phyloP scores from a whole-genome alignment of 2,888 invertebrate species.

The Lapara coniferarum region DNA sequence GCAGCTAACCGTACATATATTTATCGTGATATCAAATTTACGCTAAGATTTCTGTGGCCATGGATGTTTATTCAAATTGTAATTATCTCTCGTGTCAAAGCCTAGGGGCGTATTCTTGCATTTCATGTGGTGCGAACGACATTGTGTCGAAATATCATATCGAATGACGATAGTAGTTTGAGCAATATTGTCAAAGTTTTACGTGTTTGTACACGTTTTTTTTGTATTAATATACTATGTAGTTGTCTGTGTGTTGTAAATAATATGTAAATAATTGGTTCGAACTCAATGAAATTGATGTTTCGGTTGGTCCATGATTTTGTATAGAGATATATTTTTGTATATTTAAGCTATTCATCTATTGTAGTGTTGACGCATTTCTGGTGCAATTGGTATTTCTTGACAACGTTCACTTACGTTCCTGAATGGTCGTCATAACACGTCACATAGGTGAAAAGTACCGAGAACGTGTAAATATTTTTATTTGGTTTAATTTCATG shows the following conservation, averaged over 20 bases:
- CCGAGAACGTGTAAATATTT: too few species aligned
- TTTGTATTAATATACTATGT: background rate
- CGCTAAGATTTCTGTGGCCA: constrained; percentile 7
- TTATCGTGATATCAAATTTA: constrained; percentile 10
- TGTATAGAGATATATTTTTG: constrained; percentile 9
- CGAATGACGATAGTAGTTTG: background rate
- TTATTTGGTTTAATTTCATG: too few species aligned
- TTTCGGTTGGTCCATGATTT: constrained; percentile 18
- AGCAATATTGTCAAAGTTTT: background rate
- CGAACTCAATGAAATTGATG: constrained; percentile 24
- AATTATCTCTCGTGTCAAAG: constrained; percentile 18
- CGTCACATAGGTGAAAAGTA: background rate
- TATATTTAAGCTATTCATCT: background rate
- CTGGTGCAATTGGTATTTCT: background rate
- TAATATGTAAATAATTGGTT: constrained; percentile 13
- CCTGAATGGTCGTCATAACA: background rate
- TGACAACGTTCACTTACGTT: constrained; percentile 5
- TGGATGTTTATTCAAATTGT: constrained; percentile 15
- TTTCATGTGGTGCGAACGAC: constrained; percentile 18
- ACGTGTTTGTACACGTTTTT: background rate
- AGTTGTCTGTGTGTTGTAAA: constrained; percentile 3
- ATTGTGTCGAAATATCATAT: constrained; percentile 7
- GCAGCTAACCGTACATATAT: constrained; percentile 1
- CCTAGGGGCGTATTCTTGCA: constrained; percentile 22
- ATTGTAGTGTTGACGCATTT: background rate